A percentile compares a stretch with the other conserved stretches of the same genome.
phyloP scores from a whole-genome alignment of 2,797 vertebrate genomes.

The Ptychadena robeensis region DNA sequence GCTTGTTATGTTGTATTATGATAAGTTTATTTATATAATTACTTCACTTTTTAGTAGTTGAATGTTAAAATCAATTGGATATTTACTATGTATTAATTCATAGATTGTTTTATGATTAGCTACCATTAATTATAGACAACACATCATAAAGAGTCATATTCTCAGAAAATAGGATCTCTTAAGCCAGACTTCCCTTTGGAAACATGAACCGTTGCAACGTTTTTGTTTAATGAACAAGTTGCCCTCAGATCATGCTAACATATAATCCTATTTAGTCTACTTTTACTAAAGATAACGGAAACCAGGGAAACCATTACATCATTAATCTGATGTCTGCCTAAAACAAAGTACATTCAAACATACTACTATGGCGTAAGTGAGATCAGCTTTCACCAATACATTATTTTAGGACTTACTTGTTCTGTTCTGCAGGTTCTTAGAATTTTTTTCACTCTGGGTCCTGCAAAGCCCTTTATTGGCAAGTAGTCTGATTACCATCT shows the following conservation, averaged over 20 bases:
- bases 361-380: conserved; percentile 5
- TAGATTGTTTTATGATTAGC: not conserved
- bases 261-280: conserved; percentile 62
- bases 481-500: not conserved
- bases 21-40: no score
- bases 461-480: not conserved
- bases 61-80: no score
- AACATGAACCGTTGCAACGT: conserved; percentile 10
- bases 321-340: conserved; percentile 32
- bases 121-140: conserved; percentile 35
- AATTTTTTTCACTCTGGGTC: conserved; percentile 7
- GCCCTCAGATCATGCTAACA: conserved; percentile 58
- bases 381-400: conserved; percentile 29
- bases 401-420: conserved; percentile 37
- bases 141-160: conserved; percentile 18
- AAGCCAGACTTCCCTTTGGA: conserved; percentile 44
- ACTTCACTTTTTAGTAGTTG: no score
- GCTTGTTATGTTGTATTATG: no score
- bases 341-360: conserved; percentile 37
- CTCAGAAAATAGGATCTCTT: conserved; percentile 51
- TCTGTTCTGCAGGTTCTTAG: conserved; percentile 27
- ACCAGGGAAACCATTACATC: conserved; percentile 58
- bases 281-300: conserved; percentile 54
- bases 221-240: conserved; percentile 52
- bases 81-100: not conserved